Evolutionary conservation across 2,888 invertebrate genomes (phyloP).

Genomic region (Tineola bisselliella): DNA sequence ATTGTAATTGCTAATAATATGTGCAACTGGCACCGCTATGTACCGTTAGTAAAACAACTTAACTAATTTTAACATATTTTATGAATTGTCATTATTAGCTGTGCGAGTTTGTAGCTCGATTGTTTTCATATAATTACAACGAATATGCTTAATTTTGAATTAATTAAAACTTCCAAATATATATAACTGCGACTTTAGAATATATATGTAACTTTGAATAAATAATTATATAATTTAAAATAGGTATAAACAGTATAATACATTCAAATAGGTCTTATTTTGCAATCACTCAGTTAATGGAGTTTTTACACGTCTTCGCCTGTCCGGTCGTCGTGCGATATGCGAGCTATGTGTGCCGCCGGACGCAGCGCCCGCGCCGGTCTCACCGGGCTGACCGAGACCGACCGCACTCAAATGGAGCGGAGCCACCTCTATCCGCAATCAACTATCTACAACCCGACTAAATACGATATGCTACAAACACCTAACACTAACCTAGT

Average conservation of each 20-base stretch:
- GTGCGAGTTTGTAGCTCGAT: too few relatives aligned
- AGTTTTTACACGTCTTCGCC: neutral
- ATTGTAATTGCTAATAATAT: slow-evolving; percentile 14
- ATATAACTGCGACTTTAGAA: too few relatives aligned
- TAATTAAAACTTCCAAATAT: too few relatives aligned
- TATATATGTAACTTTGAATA: too few relatives aligned
- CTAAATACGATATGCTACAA: slow-evolving; percentile 20
- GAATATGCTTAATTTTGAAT: too few relatives aligned
- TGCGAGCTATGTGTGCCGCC: slow-evolving; percentile 61
- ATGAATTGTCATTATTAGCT: too few relatives aligned
- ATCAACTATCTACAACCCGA: slow-evolving; percentile 20
- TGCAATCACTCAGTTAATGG: neutral
- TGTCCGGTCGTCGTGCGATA: slow-evolving; percentile 42
- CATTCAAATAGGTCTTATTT: neutral
- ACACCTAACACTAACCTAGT: neutral
- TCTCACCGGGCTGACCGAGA: slow-evolving; percentile 6
- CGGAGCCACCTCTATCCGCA: slow-evolving; percentile 28
- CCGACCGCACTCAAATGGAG: slow-evolving; percentile 50
- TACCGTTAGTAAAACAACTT: slow-evolving; percentile 20
- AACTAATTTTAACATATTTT: neutral
- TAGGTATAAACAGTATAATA: too few relatives aligned
- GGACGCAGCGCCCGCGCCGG: slow-evolving; percentile 43
- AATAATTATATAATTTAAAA: too few relatives aligned
- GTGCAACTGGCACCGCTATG: slow-evolving; percentile 20
- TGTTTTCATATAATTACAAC: too few relatives aligned